Evolutionary conservation across 2,888 invertebrate species (phyloP), one percentile per base, ranked within the genome.

Genomic region (Petrolisthes cinctipes): DNA sequence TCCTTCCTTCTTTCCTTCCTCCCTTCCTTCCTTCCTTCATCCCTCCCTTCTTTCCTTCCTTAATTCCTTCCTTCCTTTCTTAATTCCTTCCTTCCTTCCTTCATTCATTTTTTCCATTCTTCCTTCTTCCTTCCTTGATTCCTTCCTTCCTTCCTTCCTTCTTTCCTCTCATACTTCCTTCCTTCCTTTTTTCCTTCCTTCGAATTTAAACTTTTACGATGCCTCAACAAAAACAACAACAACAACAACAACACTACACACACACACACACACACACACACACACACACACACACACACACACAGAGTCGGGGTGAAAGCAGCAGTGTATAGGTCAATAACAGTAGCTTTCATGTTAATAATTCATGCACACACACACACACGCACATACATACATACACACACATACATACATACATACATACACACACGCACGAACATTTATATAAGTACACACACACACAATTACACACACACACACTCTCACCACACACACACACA

Each of bases 261-360:
- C 61, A 61, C 61, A 61, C 61, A 61, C 61, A 61, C 61, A 61
- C 61, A 61, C 61, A 61, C 61, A 61, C 61, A 61, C 61, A 61
- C 14, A 61, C 61, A 61, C 14, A 6, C 14, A 61, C 14, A 61
- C 14, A 61, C 6, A 9, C 14, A 61, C 14, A 61, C 14, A 61
- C 7, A n/a, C n/a, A n/a, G n/a, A n/a, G n/a, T n/a, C n/a, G n/a
- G n/a, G n/a, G n/a, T n/a, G n/a, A n/a, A n/a, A n/a, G n/a, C n/a
- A n/a, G n/a, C n/a, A n/a, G n/a, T n/a, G n/a, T 61, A 14, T 14
- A 14, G 6, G 14, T 61, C 14, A 9, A 6, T 61, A 6, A 6
- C 61, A 61, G 7, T 61, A 6, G 6, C 61, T 61, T 61, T 61
- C 61, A 61, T 9, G 14, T 14, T 61, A 61, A 61, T 61, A 6